Evolutionary conservation across 1,140 invertebrate species (phyloP).

Genomic region (Drosophila ogumai): DNA sequence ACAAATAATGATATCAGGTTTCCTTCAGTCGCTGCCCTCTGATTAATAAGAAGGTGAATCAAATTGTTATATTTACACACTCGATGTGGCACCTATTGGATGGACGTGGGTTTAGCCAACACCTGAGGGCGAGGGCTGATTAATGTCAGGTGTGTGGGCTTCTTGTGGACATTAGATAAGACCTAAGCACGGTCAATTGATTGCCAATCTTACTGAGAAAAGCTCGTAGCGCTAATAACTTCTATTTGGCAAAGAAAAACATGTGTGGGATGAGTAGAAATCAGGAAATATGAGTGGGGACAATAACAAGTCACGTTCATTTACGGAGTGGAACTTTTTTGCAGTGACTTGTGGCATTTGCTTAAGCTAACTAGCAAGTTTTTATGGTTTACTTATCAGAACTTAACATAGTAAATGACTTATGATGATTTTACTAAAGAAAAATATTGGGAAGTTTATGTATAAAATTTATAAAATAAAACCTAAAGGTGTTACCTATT

Average conservation of each 20-base stretch:
- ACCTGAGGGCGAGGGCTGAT: conserved; percentile 27
- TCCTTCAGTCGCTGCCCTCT: conserved; percentile 11
- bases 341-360: conserved; percentile 1
- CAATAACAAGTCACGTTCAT: conserved; percentile 3
- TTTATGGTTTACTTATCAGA: neutral
- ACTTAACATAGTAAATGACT: neutral
- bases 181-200: conserved; percentile 26
- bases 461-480: neutral
- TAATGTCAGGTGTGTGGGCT: conserved; percentile 45
- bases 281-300: conserved; percentile 13
- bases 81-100: conserved; percentile 26
- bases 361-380: neutral
- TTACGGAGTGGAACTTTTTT: conserved; percentile 7
- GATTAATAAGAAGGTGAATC: conserved; percentile 42
- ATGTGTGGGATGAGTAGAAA: conserved; percentile 10
- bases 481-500: neutral
- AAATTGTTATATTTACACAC: conserved; percentile 46
- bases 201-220: conserved; percentile 27
- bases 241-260: conserved; percentile 15
- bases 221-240: conserved; percentile 1
- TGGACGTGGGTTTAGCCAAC: conserved; percentile 34
- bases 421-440: neutral
- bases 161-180: conserved; percentile 40
- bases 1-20: conserved; percentile 31
- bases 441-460: neutral